Evolutionary conservation across 2,113 vertebrate species (phyloP).

Genomic region (Entosphenus tridentatus): DNA sequence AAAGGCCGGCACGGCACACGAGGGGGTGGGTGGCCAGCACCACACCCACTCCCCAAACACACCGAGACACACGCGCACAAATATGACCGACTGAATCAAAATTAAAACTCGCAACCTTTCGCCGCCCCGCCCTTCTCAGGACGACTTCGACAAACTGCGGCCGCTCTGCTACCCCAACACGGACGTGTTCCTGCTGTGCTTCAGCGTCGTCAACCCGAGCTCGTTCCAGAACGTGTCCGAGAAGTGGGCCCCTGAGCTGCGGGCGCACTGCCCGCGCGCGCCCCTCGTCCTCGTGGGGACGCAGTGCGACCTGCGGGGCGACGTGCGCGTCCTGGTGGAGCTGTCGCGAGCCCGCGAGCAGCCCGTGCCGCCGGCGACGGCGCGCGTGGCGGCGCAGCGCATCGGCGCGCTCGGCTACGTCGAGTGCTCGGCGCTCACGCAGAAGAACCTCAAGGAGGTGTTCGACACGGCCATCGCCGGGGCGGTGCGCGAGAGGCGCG

Average conservation of each 20-base stretch:
- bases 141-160: conserved; percentile 46
- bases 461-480: conserved; percentile 41
- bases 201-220: conserved; percentile 43
- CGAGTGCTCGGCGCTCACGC: conserved; percentile 46
- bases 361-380: conserved; percentile 27
- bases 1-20: too few relatives aligned
- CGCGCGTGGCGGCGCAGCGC: conserved; percentile 26
- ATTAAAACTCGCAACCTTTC: not conserved
- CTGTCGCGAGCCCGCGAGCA: conserved; percentile 26
- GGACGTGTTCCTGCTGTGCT: conserved; percentile 40
- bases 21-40: too few relatives aligned
- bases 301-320: conserved; percentile 41
- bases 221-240: conserved; percentile 46
- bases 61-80: too few relatives aligned
- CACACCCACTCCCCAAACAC: too few relatives aligned
- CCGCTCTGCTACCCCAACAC: conserved; percentile 46
- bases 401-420: conserved; percentile 32
- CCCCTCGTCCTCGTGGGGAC: conserved; percentile 41
- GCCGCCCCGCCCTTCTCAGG: conserved; percentile 19
- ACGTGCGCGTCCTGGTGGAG: conserved; percentile 40
- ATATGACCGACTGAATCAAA: too few relatives aligned
- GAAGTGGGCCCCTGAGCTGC: conserved; percentile 43
- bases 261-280: conserved; percentile 29
- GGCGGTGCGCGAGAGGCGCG: conserved; percentile 18
- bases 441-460: conserved; percentile 51